A percentile compares a stretch with the other conserved stretches of the same genome.
phyloP scores from a whole-genome alignment of 2,888 invertebrate genomes.

The Netelia virgata region DNA sequence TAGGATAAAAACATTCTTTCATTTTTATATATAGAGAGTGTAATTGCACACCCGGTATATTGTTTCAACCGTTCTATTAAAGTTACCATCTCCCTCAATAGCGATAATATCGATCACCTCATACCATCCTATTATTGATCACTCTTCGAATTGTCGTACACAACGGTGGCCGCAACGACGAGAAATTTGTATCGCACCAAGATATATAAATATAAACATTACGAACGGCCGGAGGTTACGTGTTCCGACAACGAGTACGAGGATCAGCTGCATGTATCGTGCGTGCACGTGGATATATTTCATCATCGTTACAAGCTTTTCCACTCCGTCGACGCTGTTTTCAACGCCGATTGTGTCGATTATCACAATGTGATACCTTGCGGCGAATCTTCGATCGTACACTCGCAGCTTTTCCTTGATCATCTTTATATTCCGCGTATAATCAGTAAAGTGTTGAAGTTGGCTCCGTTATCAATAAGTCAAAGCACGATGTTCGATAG shows the following conservation, averaged over 20 bases:
- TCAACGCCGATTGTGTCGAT: constrained; percentile 35
- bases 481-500: too few relatives aligned
- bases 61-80: too few relatives aligned
- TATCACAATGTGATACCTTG: constrained; percentile 18
- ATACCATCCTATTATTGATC: too few relatives aligned
- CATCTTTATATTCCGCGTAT: not conserved
- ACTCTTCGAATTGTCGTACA: too few relatives aligned
- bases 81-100: too few relatives aligned
- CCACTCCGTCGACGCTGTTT: constrained; percentile 60
- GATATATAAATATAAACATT: not conserved
- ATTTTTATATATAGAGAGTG: too few relatives aligned
- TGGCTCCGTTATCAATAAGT: too few relatives aligned
- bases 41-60: too few relatives aligned
- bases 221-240: constrained; percentile 53
- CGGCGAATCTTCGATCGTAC: not conserved
- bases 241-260: constrained; percentile 66
- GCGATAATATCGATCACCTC: too few relatives aligned
- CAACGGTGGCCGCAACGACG: not conserved
- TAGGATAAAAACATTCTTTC: too few relatives aligned
- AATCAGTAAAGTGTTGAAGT: too few relatives aligned
- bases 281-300: constrained; percentile 51
- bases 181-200: not conserved
- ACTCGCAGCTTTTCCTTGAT: not conserved
- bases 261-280: constrained; percentile 64
- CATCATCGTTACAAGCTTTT: constrained; percentile 51